Evolutionary conservation across 1,140 invertebrate genomes (phyloP), one percentile per base, ranked within the genome.

Genomic region (Drosophila nikananu): DNA sequence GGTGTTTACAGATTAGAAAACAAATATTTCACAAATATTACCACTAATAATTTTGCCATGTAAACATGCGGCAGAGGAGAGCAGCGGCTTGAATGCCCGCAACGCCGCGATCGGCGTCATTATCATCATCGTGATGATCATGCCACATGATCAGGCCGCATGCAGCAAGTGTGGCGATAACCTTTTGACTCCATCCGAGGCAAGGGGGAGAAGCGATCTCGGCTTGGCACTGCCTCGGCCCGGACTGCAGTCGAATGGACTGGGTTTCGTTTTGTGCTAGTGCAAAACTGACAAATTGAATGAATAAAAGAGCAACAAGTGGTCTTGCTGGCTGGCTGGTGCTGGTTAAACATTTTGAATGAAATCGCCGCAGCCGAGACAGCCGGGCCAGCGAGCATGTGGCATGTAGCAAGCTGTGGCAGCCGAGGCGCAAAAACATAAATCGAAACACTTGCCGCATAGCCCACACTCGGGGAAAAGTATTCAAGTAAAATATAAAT

Each of bases 1-100:
- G 91, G 91, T 92, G 91, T 91, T 92, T 92, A 92, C 91, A 92
- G 91, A 92, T 92, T 92, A 92, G 91, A 92, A 92, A 92, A 92
- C 91, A 92, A 92, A 92, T 92, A 92, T 92, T 92, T 92, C 87
- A 92, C 84, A 91, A 86, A 91, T 91, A 92, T 89, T 92, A 91
- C 91, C 71, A 90, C 91, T 89, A 92, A 92, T 92, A 92, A 92
- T 92, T 92, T 74, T 79, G 66, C 77, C 77, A 80, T 80, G 77
- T 80, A 80, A 79, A 80, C 75, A 80, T 80, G 76, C 59, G 52
- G 46, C 63, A 57, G 59, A 46, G 59, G 64, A 51, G 60, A 46
- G 80, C 58, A 65, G 55, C 58, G 37, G n/a, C 64, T 25, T 57
- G 35, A 39, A 35, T 63, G 68, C 49, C 64, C 59, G 51, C 41